phyloP scores from a whole-genome alignment of 1,140 invertebrate species.

The Scaptodrosophila lebanonensis region DNA sequence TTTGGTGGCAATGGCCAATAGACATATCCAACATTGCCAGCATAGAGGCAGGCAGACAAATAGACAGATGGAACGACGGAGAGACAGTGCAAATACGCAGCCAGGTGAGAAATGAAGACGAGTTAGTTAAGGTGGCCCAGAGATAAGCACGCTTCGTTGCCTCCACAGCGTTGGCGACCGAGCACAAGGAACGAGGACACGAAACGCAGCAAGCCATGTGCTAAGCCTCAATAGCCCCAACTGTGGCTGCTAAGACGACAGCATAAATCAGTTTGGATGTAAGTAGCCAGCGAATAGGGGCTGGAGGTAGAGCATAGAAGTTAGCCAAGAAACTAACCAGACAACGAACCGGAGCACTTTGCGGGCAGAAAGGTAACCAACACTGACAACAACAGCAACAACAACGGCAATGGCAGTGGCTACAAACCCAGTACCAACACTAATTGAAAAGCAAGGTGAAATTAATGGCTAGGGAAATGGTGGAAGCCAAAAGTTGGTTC shows the following conservation, averaged over 20 bases:
- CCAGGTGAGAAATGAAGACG: conserved; percentile 74
- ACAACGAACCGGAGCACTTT: no score
- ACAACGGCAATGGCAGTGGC: conserved; percentile 4
- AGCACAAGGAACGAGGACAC: no score
- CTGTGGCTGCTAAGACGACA: conserved; percentile 22
- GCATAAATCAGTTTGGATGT: conserved; percentile 58
- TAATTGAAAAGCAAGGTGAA: conserved; percentile 71
- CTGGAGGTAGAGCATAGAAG: conserved; percentile 5
- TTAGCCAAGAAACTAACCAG: no score
- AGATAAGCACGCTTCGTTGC: conserved; percentile 47
- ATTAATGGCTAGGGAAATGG: conserved; percentile 69
- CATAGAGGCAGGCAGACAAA: conserved; percentile 19
- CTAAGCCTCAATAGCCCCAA: conserved; percentile 17
- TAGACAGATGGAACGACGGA: conserved; percentile 7
- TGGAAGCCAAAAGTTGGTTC: conserved; percentile 28
- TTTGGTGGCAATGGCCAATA: conserved; percentile 43
- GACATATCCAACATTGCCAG: conserved; percentile 53
- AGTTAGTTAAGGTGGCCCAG: conserved; percentile 58
- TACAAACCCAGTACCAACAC: conserved; percentile 23
- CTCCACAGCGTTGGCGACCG: neutral
- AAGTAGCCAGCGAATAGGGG: conserved; percentile 5
- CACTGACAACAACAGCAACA: conserved; percentile 11
- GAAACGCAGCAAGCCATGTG: conserved; percentile 50
- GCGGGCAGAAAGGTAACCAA: neutral
- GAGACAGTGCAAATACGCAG: conserved; percentile 57